Base-by-base conservation (phyloP, 2,888 invertebrate species). In the Spisula subtruncata region DNA sequence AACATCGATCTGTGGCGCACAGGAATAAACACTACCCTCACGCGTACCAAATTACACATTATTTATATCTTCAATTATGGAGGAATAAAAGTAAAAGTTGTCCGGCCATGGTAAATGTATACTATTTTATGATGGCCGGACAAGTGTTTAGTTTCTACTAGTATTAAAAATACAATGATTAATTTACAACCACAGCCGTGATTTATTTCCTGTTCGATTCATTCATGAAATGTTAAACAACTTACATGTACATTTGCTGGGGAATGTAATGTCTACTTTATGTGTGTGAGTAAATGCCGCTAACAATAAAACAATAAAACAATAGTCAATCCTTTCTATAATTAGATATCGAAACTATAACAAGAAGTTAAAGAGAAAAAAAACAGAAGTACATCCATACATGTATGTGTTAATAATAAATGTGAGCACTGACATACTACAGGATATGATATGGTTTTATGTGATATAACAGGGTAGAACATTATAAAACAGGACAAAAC, bases 321-420 rank as follows among this genome's bases (percentile, higher is more conserved):
- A 79, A 41, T 79, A 41, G 79, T 35, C 46, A 32, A 41, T 32
- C 20, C 10, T 79, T 79, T 79, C 79, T 35, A 46, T 79, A 79
- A 20, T 41, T 79, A 41, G 5, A 41, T 35, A 20, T 4, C 35
- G 46, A 79, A 41, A 41, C 46, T 41, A 32, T 6, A 20, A 35
- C 46, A 29, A 41, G 35, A 46, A 35, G 29, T 46, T 79, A 32
- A 32, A 32, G 32, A 41, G 25, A 32, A 0, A 35, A 79, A 75
- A 16, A n/a, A n/a, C n/a, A n/a, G n/a, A n/a, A n/a, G n/a, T n/a
- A n/a, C n/a, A 5, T 18, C 35, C 16, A 14, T 12, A 79, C 10
- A 66, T 5, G 60, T n/a, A 66, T 25, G 25, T 10, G 25, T 4
- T 66, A 10, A 1, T 66, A 25, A 66, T 25, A 0, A 25, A n/a